Base-by-base conservation (phyloP, 1,140 invertebrate genomes). In the Brachionus plicatilis region DNA sequence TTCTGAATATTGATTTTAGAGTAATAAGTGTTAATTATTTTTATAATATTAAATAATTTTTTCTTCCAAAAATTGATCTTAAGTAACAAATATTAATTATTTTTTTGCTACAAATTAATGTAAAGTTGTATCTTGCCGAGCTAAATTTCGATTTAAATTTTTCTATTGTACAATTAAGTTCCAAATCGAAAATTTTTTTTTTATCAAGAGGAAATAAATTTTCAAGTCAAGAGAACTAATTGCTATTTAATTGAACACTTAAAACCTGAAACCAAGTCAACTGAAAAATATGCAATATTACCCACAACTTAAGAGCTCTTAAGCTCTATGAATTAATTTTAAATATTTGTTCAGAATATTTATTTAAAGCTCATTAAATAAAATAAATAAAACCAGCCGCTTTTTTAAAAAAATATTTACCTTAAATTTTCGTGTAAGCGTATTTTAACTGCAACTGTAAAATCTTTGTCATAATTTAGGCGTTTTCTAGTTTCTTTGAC, bases 391-490 rank as follows among this genome's bases (percentile, higher is more conserved):
- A 83, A 50, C 24, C 56, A 24, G 14, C 79, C 60, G 29, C 8
- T 60, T 29, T 65, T 60, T 83, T 68, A 14, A 17, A 14, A n/a
- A 29, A 37, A 29, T 43, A 65, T 85, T 78, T 87, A 91, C 91
- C 88, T 90, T 20, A 91, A 85, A 85, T 92, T 89, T 65, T 90
- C 85, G 84, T 91, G 89, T 33, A 98, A 90, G 86, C 96, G 92
- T 86, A 97, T 95, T 91, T 99, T 99, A 0, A 96, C 93, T 53
- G 96, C 98, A 2, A 97, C 92, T 83, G 94, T 94, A 87, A 96
- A 97, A 65, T 93, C 91, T 60, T 91, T 88, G 65, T 89, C 86
- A 14, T 82, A 82, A 47, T 82, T 82, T 33, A 82, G 60, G 7
- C 79, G 50, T 60, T 68, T 60, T 24, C 79, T 43, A 20, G 95